Evolutionary conservation across 2,797 vertebrate genomes (phyloP).

Genomic region (Ctenopoma multispine): DNA sequence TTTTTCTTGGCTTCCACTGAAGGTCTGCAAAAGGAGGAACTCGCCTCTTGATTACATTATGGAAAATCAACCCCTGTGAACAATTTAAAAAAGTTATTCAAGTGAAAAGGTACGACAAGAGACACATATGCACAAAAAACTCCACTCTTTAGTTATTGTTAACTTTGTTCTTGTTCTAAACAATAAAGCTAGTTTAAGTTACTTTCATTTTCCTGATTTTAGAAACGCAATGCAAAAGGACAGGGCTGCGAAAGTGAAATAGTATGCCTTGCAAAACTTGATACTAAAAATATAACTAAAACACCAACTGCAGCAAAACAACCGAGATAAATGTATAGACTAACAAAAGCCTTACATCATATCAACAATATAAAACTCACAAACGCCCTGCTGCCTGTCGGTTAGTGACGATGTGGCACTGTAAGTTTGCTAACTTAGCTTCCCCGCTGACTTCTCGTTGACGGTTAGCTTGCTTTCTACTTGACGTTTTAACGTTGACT

Average conservation of each 20-base stretch:
- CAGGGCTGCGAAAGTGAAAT: not conserved
- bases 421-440: slow-evolving; percentile 64
- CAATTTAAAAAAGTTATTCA: slow-evolving; percentile 4
- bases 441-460: slow-evolving; percentile 4
- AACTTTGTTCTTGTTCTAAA: not conserved
- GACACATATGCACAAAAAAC: not conserved
- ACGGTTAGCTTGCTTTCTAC: not conserved
- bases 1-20: not conserved
- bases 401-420: slow-evolving; percentile 77
- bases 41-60: slow-evolving; percentile 25
- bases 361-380: not conserved
- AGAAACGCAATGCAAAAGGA: not conserved
- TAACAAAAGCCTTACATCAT: not conserved
- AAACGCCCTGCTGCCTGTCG: slow-evolving; percentile 21
- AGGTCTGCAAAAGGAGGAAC: slow-evolving; percentile 33
- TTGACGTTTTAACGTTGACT: not conserved
- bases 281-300: not conserved
- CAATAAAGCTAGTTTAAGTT: not conserved
- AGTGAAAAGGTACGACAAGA: not conserved
- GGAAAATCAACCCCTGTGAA: slow-evolving; percentile 73
- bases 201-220: not conserved
- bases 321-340: not conserved
- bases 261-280: not conserved
- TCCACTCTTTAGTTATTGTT: not conserved
- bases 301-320: not conserved